These are phyloP conservation scores for Mixornis gularis DNA, from an alignment of 2,113 vertebrate species.

Conservation along the genomic window DNA sequence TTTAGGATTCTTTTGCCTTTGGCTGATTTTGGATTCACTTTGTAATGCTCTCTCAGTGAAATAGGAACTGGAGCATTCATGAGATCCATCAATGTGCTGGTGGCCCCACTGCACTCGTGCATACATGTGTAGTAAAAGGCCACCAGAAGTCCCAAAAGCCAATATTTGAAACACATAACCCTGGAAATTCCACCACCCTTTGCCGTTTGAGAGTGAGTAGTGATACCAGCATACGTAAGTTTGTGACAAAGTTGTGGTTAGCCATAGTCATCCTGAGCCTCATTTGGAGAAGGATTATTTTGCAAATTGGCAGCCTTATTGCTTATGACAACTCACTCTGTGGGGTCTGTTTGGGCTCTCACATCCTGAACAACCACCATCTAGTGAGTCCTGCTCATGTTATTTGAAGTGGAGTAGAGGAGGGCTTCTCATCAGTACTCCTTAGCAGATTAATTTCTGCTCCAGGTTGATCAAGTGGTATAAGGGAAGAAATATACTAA, in stretches of 20 bases:
- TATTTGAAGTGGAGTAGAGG: not conserved
- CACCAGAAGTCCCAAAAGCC: not conserved
- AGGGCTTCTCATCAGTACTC: not conserved
- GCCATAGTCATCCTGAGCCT: not conserved
- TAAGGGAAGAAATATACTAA: not conserved
- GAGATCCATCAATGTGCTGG: not conserved
- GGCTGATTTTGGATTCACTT: not conserved
- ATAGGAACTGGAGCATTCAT: rapidly evolving
- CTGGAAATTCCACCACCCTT: not conserved
- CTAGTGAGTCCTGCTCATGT: not conserved
- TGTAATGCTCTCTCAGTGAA: not conserved
- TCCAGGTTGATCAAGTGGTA: not conserved
- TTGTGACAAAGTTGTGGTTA: not conserved
- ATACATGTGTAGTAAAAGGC: not conserved
- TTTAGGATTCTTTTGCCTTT: not conserved
- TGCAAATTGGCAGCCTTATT: not conserved
- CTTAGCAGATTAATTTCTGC: not conserved
- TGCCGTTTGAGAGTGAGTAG: not conserved
- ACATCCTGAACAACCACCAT: not conserved
- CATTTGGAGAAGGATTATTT: not conserved
- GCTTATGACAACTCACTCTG: not conserved
- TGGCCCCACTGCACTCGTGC: not conserved
- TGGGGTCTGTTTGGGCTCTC: not conserved
- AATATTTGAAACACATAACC: not conserved
- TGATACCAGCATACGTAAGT: rapidly evolving